A percentile compares a stretch with the other conserved stretches of the same genome.
These are phyloP conservation scores for Lutraria lutraria DNA, from an alignment of 2,888 invertebrate genomes.

Conservation along the genomic window DNA sequence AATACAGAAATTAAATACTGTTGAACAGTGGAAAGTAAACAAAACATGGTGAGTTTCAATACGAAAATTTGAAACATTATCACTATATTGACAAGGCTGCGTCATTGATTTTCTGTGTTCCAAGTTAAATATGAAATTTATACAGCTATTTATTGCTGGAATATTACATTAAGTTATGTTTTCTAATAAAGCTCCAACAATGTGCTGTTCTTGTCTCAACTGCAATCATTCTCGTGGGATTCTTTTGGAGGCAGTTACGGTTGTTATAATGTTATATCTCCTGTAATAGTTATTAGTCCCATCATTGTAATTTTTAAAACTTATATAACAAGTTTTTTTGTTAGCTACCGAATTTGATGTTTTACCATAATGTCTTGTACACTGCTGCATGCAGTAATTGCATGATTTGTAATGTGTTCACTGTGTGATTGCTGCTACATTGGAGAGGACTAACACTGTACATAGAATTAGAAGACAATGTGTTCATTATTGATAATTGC, in stretches of 20 bases:
- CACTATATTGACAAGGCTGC: background rate
- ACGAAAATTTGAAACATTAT: background rate
- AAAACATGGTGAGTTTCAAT: constrained; percentile 6
- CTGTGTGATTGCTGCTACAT: background rate
- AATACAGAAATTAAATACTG: background rate
- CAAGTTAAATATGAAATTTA: background rate
- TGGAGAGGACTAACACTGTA: background rate
- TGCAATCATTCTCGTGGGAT: background rate
- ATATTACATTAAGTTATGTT: background rate
- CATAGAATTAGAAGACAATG: background rate
- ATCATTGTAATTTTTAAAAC: background rate
- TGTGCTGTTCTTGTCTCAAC: background rate
- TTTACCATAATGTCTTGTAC: background rate
- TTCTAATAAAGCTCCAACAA: background rate
- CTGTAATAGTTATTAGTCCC: constrained; percentile 5
- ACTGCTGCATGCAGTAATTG: background rate
- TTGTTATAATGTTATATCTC: background rate
- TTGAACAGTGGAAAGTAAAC: background rate
- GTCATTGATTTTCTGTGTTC: background rate
- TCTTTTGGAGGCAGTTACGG: background rate
- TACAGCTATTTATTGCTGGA: background rate
- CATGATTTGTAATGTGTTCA: background rate
- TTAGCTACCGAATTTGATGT: background rate
- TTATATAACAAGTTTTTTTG: background rate
- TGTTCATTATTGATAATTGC: constrained; percentile 19